Evolutionary conservation across 2,113 vertebrate genomes (phyloP).

Genomic region (Macquaria australasica): DNA sequence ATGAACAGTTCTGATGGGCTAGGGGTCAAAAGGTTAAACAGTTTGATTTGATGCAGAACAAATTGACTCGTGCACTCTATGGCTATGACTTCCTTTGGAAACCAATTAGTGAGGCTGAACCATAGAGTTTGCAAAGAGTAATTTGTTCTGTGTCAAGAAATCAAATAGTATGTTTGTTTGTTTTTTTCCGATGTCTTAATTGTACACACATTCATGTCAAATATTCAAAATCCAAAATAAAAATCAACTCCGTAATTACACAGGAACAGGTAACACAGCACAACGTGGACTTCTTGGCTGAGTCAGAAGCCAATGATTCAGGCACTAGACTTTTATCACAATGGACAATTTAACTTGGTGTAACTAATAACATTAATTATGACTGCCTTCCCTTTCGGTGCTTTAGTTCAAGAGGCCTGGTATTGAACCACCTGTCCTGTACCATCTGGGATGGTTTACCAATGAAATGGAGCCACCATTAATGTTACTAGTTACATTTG

Average conservation of each 20-base stretch:
- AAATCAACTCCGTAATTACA: neutral
- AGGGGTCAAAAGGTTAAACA: slow-evolving; percentile 16
- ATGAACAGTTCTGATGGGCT: neutral
- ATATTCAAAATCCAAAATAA: neutral
- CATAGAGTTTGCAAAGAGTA: neutral
- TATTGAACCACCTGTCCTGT: neutral
- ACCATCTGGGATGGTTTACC: neutral
- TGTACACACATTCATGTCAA: neutral
- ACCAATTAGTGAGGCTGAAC: neutral
- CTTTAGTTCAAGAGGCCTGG: neutral
- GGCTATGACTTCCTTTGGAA: neutral
- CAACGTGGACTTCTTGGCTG: neutral
- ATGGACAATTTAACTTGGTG: neutral
- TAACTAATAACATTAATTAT: neutral
- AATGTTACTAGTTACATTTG: too few species aligned
- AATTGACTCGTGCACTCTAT: neutral
- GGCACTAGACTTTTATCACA: neutral
- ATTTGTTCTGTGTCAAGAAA: neutral
- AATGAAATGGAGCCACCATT: neutral
- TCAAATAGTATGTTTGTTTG: too few species aligned
- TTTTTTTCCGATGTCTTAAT: neutral
- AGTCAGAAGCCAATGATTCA: neutral
- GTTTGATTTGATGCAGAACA: neutral
- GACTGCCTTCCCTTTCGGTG: neutral
- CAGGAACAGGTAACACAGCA: neutral